A percentile compares a stretch with the other conserved stretches of the same genome.
These are phyloP conservation scores for Megamerina dolium DNA, from an alignment of 2,888 invertebrate genomes.

Conservation along the genomic window DNA sequence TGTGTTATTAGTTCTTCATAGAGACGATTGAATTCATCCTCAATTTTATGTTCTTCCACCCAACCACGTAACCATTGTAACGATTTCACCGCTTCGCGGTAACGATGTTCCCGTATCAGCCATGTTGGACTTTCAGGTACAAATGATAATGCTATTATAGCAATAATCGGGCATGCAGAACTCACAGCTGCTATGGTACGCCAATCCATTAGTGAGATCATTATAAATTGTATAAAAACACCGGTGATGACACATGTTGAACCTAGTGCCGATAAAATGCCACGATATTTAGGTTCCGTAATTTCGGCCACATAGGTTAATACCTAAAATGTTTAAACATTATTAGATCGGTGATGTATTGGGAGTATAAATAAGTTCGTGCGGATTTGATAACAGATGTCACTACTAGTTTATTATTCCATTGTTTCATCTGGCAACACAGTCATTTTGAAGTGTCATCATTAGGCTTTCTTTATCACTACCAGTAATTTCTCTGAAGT, in stretches of 20 bases:
- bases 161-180: conserved; percentile 58
- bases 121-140: conserved; percentile 80
- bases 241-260: conserved; percentile 71
- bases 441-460: too few species aligned
- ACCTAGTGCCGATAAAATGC: conserved; percentile 62
- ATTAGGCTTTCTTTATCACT: too few species aligned
- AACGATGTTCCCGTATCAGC: conserved; percentile 63
- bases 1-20: conserved; percentile 42
- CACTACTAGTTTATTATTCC: too few species aligned
- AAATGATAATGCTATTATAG: conserved; percentile 61
- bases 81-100: conserved; percentile 61
- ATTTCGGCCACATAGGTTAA: conserved; percentile 80
- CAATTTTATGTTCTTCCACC: conserved; percentile 59
- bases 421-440: too few species aligned
- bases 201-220: conserved; percentile 68
- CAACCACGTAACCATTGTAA: conserved; percentile 77
- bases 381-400: too few species aligned
- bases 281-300: conserved; percentile 72
- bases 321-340: too few species aligned
- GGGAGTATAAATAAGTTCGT: too few species aligned
- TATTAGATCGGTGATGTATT: too few species aligned
- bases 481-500: too few species aligned
- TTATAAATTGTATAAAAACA: conserved; percentile 67
- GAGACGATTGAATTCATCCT: conserved; percentile 47
- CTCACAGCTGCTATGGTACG: conserved; percentile 64